phyloP scores from a whole-genome alignment of 2,113 vertebrate species.

The Chaetorhynchus papuensis region DNA sequence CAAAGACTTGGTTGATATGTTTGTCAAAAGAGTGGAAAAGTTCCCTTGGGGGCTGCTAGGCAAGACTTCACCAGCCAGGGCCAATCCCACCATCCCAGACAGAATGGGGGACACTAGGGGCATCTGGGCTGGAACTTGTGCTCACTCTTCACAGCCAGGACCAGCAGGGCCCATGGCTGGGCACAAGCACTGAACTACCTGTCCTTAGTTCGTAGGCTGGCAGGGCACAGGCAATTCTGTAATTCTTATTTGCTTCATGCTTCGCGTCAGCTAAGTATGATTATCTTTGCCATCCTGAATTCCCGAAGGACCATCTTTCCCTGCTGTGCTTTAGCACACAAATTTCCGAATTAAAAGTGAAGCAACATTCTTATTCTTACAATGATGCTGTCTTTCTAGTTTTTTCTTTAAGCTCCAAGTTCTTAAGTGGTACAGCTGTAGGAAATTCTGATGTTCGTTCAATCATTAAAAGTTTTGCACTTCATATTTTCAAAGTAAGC shows the following conservation, averaged over 20 bases:
- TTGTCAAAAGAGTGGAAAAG: not conserved
- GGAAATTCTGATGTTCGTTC: not conserved
- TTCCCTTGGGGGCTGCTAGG: not conserved
- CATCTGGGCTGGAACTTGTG: accelerated
- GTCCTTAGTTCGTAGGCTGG: not conserved
- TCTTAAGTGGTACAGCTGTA: not conserved
- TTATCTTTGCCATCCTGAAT: not conserved
- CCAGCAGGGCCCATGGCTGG: not conserved
- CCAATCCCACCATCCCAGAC: not conserved
- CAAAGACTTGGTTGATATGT: not conserved
- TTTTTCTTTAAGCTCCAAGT: not conserved
- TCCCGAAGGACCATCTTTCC: not conserved
- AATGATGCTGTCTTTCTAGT: accelerated
- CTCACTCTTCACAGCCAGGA: not conserved
- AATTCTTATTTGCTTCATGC: not conserved
- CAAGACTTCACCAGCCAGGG: not conserved
- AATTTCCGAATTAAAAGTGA: not conserved
- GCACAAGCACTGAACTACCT: not conserved
- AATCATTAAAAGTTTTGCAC: not conserved
- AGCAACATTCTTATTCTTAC: not conserved
- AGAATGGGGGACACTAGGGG: accelerated
- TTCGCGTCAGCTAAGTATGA: not conserved
- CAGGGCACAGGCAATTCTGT: not conserved
- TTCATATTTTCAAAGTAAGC: not conserved
- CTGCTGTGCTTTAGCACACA: not conserved